A percentile compares a stretch with the other conserved stretches of the same genome.
phyloP scores from a whole-genome alignment of 2,797 vertebrate species.

The Graptemys geographica region DNA sequence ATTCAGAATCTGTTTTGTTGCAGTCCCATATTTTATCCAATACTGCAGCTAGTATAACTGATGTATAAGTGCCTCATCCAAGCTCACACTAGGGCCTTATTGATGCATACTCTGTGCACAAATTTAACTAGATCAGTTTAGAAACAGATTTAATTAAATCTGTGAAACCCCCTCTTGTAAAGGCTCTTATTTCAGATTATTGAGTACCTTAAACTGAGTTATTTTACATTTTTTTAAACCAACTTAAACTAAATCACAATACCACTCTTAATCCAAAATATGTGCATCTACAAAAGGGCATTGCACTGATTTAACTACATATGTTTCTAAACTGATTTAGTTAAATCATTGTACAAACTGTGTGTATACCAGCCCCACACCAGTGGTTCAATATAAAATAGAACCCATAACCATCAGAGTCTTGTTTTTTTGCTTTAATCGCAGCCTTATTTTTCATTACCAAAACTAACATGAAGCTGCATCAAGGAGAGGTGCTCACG shows the following conservation, averaged over 20 bases:
- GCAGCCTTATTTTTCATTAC: neutral
- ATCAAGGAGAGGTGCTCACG: neutral
- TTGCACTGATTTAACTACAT: neutral
- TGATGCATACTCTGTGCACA: neutral
- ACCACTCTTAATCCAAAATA: neutral
- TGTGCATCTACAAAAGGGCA: neutral
- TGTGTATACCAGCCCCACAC: neutral
- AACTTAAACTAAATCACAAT: neutral
- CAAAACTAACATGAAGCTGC: neutral
- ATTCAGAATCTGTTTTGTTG: neutral
- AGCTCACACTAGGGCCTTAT: rapidly evolving
- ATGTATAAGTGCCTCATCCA: rapidly evolving
- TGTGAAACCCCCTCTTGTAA: neutral
- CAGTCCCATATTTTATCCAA: neutral
- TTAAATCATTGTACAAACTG: neutral
- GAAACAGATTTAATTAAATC: neutral
- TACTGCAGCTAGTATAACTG: neutral
- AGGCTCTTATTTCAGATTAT: neutral
- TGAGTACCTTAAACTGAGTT: neutral
- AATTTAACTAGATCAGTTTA: neutral
- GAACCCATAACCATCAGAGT: neutral
- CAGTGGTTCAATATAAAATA: neutral
- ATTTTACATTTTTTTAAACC: neutral
- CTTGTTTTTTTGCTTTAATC: neutral
- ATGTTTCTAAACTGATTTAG: neutral